phyloP scores from a whole-genome alignment of 2,888 invertebrate species.

The Coronaproctus castanopsis region DNA sequence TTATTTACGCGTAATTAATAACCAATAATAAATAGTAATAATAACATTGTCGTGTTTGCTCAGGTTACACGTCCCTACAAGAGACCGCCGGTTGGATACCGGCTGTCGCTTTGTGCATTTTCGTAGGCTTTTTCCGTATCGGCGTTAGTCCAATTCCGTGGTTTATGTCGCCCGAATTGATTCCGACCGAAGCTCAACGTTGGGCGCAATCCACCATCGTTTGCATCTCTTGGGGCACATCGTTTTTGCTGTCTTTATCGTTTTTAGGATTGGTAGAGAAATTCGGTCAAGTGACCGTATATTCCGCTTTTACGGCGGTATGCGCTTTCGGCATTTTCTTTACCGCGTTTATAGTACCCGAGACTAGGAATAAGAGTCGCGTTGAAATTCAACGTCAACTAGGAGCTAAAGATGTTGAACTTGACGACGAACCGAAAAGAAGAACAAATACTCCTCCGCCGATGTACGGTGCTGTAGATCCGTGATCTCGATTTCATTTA shows the following conservation, averaged over 20 bases:
- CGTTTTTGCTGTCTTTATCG: slow-evolving; percentile 8
- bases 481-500: no score
- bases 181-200: slow-evolving; percentile 9
- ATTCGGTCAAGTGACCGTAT: slow-evolving; percentile 10
- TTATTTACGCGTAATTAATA: no score
- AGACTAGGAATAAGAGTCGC: slow-evolving; percentile 18
- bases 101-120: slow-evolving; percentile 24
- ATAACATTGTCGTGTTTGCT: no score
- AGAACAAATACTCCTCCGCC: neutral
- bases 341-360: slow-evolving; percentile 17
- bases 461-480: neutral
- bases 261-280: slow-evolving; percentile 1
- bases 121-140: slow-evolving; percentile 26
- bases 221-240: slow-evolving; percentile 7
- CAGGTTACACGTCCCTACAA: slow-evolving; percentile 10
- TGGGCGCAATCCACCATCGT: slow-evolving; percentile 11
- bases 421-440: neutral
- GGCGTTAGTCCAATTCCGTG: slow-evolving; percentile 29
- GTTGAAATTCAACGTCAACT: slow-evolving; percentile 14
- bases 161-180: slow-evolving; percentile 28
- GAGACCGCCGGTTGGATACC: slow-evolving; percentile 25
- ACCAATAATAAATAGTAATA: no score
- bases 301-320: slow-evolving; percentile 13
- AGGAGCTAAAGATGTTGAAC: neutral
- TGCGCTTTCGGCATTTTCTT: slow-evolving; percentile 16